Conservation (phyloP, 2,888 invertebrate genomes). For the Yponomeuta plumbellus region DNA sequence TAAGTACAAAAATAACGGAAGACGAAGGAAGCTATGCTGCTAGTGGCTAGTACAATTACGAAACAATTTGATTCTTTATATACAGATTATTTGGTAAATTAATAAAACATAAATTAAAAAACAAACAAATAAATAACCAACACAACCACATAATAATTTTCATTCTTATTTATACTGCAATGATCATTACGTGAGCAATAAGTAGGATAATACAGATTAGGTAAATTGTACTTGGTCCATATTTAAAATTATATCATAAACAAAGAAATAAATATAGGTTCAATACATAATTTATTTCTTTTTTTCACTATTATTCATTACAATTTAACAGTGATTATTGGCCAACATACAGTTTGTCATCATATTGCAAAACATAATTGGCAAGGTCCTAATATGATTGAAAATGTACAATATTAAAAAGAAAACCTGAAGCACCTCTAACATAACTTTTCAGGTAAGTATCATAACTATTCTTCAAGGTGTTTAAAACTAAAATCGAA, state of each 20-base stretch:
- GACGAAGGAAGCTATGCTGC: conserved; percentile 57
- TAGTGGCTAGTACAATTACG: conserved; percentile 58
- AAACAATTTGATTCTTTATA: conserved; percentile 44
- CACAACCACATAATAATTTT: conserved; percentile 64
- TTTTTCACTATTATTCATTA: not conserved
- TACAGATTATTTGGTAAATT: conserved; percentile 55
- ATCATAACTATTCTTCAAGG: conserved; percentile 28
- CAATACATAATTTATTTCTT: not conserved
- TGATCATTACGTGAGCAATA: not conserved
- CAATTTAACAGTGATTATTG: conserved; percentile 1
- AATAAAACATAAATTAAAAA: conserved; percentile 68
- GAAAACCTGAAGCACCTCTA: conserved; percentile 16
- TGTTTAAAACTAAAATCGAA: conserved; percentile 40
- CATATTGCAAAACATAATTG: conserved; percentile 14
- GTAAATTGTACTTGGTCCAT: conserved; percentile 40
- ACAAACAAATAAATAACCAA: conserved; percentile 69
- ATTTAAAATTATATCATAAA: conserved; percentile 30
- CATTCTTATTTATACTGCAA: conserved; percentile 28
- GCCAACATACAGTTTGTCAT: conserved; percentile 1
- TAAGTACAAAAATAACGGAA: conserved; percentile 70
- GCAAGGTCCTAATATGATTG: conserved; percentile 18
- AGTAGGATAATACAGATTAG: conserved; percentile 6
- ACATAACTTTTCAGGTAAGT: conserved; percentile 6
- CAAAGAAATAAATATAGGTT: conserved; percentile 1
- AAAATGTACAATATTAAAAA: conserved; percentile 8